Percentiles rank a stretch among this genome's conserved stretches.
Evolutionary conservation across 2,113 vertebrate genomes (phyloP).

Genomic region (Tretioscincus oriximinensis): DNA sequence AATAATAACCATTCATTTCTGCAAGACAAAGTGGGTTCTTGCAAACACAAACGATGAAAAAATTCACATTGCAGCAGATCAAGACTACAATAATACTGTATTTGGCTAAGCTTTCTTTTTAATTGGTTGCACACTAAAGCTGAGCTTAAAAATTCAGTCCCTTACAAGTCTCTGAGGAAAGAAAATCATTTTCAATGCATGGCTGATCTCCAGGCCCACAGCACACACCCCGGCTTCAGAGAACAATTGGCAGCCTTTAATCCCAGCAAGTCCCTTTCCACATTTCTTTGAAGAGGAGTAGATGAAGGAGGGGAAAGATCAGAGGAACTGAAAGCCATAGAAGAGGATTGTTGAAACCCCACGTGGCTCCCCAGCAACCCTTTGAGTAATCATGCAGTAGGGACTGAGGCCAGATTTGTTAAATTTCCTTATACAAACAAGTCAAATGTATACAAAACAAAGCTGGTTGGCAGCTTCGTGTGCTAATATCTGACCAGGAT

Average conservation of each 20-base stretch:
- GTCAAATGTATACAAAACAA: neutral
- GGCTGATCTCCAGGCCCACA: neutral
- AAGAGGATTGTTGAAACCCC: slow-evolving; percentile 16
- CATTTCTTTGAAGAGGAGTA: slow-evolving; percentile 6
- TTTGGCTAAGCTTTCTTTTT: neutral
- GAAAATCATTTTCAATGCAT: neutral
- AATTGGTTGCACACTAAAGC: neutral
- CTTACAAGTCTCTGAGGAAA: neutral
- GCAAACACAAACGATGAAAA: neutral
- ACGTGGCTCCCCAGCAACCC: neutral
- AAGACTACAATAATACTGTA: neutral
- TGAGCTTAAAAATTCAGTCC: neutral
- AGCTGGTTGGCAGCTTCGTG: neutral
- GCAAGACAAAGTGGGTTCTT: neutral
- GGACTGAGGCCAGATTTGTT: neutral
- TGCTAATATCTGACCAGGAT: neutral
- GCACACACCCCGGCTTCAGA: neutral
- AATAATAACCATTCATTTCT: neutral
- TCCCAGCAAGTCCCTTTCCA: slow-evolving; percentile 1
- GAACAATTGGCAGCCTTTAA: slow-evolving; percentile 15
- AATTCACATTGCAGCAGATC: neutral
- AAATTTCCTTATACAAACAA: neutral
- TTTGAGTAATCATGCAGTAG: neutral
- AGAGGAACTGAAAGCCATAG: slow-evolving; percentile 12
- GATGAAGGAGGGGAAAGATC: slow-evolving; percentile 8